These are phyloP conservation scores for Callospermophilus lateralis DNA, from an alignment of 2,113 vertebrate species.

Conservation along the genomic window DNA sequence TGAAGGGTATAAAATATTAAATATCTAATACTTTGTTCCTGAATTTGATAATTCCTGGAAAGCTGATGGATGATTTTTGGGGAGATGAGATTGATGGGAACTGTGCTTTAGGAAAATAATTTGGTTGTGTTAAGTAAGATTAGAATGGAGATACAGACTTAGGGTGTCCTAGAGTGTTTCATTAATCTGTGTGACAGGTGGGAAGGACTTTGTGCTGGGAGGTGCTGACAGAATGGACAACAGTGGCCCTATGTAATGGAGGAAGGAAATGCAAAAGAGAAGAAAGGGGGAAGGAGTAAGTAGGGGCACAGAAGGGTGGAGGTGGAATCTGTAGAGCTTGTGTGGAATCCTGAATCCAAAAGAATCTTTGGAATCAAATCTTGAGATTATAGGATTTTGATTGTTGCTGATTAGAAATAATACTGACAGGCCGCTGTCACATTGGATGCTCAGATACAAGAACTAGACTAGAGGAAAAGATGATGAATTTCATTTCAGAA, in stretches of 20 bases:
- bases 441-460: neutral
- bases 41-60: neutral
- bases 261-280: neutral
- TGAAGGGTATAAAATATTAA: neutral
- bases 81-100: neutral
- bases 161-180: neutral
- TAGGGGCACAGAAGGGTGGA: neutral
- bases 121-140: neutral
- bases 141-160: neutral
- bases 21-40: neutral
- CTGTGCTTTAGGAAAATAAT: neutral
- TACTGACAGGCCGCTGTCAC: neutral
- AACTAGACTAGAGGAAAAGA: neutral
- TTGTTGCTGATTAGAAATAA: neutral
- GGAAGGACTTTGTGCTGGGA: neutral
- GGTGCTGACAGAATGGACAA: neutral
- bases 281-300: neutral
- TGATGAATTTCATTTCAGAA: neutral
- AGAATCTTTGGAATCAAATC: neutral
- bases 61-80: neutral
- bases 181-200: neutral
- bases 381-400: neutral
- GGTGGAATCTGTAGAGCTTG: neutral
- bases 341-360: neutral
- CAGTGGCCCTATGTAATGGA: neutral